phyloP scores from a whole-genome alignment of 2,797 vertebrate species.

The Pangasius sanitwongsei region DNA sequence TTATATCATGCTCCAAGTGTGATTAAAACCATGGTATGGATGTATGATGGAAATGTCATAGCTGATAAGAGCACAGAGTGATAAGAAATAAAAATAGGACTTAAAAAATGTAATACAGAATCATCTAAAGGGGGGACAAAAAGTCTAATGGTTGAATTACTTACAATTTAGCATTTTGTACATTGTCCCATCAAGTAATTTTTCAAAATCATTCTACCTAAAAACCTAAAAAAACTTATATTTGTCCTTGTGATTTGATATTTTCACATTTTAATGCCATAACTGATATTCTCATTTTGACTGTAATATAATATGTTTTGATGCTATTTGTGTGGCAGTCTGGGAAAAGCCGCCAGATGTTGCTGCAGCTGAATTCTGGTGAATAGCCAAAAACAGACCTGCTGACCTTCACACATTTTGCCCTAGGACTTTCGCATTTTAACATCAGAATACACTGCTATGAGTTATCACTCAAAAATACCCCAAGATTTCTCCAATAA shows the following conservation, averaged over 20 bases:
- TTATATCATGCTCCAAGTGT: not conserved
- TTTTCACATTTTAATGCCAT: conserved; percentile 8
- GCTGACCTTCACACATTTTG: not conserved
- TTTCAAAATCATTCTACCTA: not conserved
- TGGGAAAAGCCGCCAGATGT: conserved; percentile 5
- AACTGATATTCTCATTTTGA: conserved; percentile 19
- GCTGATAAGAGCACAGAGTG: not conserved
- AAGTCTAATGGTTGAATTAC: not conserved
- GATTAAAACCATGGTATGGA: not conserved
- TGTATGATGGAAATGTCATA: not conserved
- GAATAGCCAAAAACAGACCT: not conserved
- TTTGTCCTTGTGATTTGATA: not conserved
- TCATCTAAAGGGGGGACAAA: not conserved
- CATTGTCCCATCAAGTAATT: not conserved
- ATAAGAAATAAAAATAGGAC: not conserved
- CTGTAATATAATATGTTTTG: not conserved
- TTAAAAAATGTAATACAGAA: not conserved
- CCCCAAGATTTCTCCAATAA: not conserved
- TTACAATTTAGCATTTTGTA: not conserved
- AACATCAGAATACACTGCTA: not conserved
- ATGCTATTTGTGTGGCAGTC: conserved; percentile 14
- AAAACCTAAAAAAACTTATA: not conserved
- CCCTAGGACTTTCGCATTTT: not conserved
- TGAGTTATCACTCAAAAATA: not conserved
- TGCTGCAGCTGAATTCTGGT: not conserved